A percentile compares a stretch with the other conserved stretches of the same genome.
Evolutionary conservation across 2,888 invertebrate genomes (phyloP).

Genomic region (Drosophila dives): DNA sequence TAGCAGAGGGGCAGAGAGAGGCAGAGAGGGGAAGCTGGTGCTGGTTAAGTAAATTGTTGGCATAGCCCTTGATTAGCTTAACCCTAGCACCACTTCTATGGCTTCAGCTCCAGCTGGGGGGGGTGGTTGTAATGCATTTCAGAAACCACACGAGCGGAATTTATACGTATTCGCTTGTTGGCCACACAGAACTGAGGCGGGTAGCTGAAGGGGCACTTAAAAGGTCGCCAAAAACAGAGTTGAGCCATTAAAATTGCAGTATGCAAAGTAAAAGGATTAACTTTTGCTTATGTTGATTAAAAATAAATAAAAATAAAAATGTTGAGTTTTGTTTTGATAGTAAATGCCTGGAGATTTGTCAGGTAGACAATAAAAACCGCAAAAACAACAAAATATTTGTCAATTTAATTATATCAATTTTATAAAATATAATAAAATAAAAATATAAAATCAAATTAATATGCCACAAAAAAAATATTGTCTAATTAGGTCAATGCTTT

Average conservation of each 20-base stretch:
- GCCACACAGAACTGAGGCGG: not conserved
- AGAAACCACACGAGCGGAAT: conserved; percentile 77
- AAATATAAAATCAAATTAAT: not conserved
- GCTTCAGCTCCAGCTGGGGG: conserved; percentile 29
- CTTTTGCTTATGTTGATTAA: conserved; percentile 33
- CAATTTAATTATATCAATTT: not conserved
- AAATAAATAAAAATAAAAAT: conserved; percentile 2
- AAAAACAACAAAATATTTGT: not conserved
- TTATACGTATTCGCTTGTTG: conserved; percentile 59
- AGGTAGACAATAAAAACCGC: not conserved
- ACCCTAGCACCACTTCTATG: conserved; percentile 35
- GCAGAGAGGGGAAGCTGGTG: conserved; percentile 23
- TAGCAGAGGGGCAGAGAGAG: conserved; percentile 19
- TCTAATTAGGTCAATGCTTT: not conserved
- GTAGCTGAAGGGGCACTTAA: not conserved
- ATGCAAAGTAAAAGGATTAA: conserved; percentile 26
- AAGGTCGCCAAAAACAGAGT: conserved; percentile 17
- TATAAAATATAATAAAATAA: not conserved
- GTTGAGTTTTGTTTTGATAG: not conserved
- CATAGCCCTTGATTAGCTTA: conserved; percentile 78
- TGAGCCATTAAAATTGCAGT: conserved; percentile 41
- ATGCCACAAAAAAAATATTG: not conserved
- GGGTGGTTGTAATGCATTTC: conserved; percentile 68
- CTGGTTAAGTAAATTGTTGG: conserved; percentile 75
- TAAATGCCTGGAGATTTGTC: not conserved